Evolutionary conservation across 2,797 vertebrate genomes (phyloP).

Genomic region (Bucorvus abyssinicus): DNA sequence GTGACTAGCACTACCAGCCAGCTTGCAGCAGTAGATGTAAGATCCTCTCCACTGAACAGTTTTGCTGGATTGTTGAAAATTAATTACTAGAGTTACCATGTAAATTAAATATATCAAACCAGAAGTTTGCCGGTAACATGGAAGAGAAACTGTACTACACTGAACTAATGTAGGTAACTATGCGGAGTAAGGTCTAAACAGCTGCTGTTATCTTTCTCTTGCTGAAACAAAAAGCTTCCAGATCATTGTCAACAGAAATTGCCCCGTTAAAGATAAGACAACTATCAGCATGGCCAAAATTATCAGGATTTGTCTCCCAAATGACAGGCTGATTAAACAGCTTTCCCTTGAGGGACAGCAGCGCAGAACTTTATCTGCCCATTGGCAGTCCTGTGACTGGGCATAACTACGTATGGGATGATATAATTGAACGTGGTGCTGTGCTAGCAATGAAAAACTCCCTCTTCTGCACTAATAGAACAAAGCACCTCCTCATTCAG

Average conservation of each 20-base stretch:
- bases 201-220: background rate
- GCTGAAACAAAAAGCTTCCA: background rate
- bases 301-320: background rate
- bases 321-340: background rate
- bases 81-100: background rate
- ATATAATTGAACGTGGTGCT: fast-evolving
- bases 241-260: background rate
- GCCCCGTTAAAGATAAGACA: background rate
- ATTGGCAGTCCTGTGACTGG: background rate
- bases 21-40: background rate
- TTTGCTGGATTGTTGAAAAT: background rate
- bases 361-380: background rate
- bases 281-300: background rate
- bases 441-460: background rate
- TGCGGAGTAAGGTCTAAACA: background rate
- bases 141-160: background rate
- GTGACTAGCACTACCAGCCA: background rate
- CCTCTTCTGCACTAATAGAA: background rate
- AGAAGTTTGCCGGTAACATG: background rate
- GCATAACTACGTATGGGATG: background rate
- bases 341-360: background rate
- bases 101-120: background rate
- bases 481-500: background rate
- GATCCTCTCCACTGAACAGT: background rate
- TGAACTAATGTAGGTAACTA: background rate